Evolutionary conservation across 2,797 vertebrate genomes (phyloP), one percentile per base, ranked within the genome.

Genomic region (Acanthis flammea): DNA sequence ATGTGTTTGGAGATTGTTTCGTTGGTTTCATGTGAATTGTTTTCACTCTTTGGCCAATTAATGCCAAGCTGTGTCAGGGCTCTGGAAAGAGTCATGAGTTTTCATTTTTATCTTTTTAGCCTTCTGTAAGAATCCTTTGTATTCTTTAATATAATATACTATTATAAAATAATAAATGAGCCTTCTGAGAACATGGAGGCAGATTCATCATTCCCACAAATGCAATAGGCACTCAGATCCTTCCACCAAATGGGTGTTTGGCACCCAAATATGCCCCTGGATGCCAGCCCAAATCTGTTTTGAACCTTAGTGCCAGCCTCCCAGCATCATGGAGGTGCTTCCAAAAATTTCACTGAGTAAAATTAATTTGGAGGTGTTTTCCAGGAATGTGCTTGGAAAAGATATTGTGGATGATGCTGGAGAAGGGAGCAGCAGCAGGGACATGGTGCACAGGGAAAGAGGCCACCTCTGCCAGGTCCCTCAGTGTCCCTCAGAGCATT

Each of bases 351-450:
- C 73, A 75, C 8, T 16, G 9, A 1, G 1, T 54, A 72, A 80
- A 58, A 54, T 50, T 27, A 23, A 41, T 74, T 80, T 48, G 9
- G 18, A 58, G 33, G 13, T 10, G 10, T 10, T 91, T 71, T 70
- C 39, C 60, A 71, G 78, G 39, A 73, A n/a, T 4, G 17, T 7
- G 24, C 30, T 73, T 54, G 50, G 58, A 54, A 80, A 67, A 86
- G 28, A 9, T 37, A 9, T 4, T 27, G 30, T 1, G 2, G 50
- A 30, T 0, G 1, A 4, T 30, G 44, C 41, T 51, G 78, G 73
- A 63, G 79, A 75, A 85, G 63, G 63, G 55, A 81, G 47, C 44
- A 93, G 91, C 92, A 96, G 81, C 65, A 90, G 60, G 53, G 53
- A 48, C 35, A 27, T 17, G 45, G 50, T 19, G 85, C 61, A 16